A percentile compares a stretch with the other conserved stretches of the same genome.
These are phyloP conservation scores for Coregonus clupeaformis DNA, from an alignment of 2,113 vertebrate genomes.

Conservation along the genomic window DNA sequence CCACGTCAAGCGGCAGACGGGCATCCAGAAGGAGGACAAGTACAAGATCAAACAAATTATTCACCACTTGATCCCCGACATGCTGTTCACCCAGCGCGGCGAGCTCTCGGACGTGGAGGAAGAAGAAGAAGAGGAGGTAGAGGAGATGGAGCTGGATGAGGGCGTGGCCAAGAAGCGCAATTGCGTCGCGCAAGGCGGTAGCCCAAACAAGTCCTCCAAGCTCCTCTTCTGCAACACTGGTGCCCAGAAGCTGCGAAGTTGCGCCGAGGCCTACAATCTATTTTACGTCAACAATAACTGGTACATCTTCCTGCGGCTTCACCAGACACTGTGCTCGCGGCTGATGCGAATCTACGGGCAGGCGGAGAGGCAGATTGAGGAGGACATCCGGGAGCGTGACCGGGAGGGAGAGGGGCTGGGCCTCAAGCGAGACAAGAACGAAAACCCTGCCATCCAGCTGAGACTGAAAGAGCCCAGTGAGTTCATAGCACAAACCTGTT, in stretches of 20 bases:
- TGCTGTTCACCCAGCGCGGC: conserved; percentile 91
- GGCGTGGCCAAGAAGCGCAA: conserved; percentile 91
- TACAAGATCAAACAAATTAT: conserved; percentile 99
- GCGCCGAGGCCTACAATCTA: conserved; percentile 88
- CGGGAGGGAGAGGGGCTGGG: conserved; percentile 91
- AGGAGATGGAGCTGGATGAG: conserved; percentile 77
- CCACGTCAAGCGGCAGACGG: conserved; percentile 92
- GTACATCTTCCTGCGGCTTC: conserved; percentile 96
- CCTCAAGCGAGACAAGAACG: conserved; percentile 88
- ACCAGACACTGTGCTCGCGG: conserved; percentile 92
- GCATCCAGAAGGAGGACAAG: conserved; percentile 98
- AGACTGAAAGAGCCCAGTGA: conserved; percentile 96
- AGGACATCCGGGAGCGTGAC: conserved; percentile 86
- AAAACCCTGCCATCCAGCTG: conserved; percentile 92
- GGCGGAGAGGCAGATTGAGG: conserved; percentile 93
- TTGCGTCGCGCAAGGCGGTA: conserved; percentile 73
- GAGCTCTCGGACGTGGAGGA: conserved; percentile 93
- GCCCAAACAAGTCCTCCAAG: conserved; percentile 88
- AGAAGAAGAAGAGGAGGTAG: conserved; percentile 88
- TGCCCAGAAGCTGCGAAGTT: conserved; percentile 80
- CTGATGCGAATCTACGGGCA: conserved; percentile 89
- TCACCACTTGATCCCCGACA: conserved; percentile 96
- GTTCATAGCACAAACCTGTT: conserved; percentile 50
- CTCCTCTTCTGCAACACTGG: conserved; percentile 86
- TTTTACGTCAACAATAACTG: conserved; percentile 98